Evolutionary conservation across 2,797 vertebrate species (phyloP), one percentile per base, ranked within the genome.

Genomic region (Gambelia wislizenii): DNA sequence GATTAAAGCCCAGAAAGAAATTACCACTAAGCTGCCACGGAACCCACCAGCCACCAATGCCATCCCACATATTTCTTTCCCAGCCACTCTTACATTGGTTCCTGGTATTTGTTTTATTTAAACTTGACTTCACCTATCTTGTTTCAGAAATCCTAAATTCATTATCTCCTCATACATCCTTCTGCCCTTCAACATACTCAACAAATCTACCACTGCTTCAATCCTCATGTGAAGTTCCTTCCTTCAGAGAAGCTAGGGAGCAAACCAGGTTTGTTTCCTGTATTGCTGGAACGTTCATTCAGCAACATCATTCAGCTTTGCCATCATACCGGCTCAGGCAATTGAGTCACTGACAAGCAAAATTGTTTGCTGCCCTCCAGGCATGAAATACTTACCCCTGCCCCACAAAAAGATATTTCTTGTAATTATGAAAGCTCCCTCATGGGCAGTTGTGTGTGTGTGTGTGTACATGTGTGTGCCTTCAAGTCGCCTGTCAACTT

Each of bases 351-450:
- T 30, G 27, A 27, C 25, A 64, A 27, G 9, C 27, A 64, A 64
- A 20, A 20, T 20, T 59, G 59, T 22, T 20, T 64, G 61, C 61
- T 64, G 56, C 22, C 25, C 61, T 64, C 61, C 5, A 59, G 14
- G 18, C 4, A 18, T 59, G 56, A 20, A 6, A 22, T 59, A 20
- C 18, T 59, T 20, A 22, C 25, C 61, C 9, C 27, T 2, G 1
- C 27, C 25, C 27, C 61, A 7, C 30, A 64, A 30, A 54, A 16
- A 10, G 79, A 39, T 30, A 74, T 82, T 85, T 30, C 59, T 89
- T 27, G 61, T 88, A 22, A 91, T 78, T 92, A 88, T 61, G 27
- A 61, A 25, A 6, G 27, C 49, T 86, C 79, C 87, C 9, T 83
- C 85, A 33, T 61, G 83, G 22, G 80, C 64, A 80, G 14, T 47